These are phyloP conservation scores for Emmelina monodactyla DNA, from an alignment of 2,888 invertebrate genomes.

Conservation along the genomic window DNA sequence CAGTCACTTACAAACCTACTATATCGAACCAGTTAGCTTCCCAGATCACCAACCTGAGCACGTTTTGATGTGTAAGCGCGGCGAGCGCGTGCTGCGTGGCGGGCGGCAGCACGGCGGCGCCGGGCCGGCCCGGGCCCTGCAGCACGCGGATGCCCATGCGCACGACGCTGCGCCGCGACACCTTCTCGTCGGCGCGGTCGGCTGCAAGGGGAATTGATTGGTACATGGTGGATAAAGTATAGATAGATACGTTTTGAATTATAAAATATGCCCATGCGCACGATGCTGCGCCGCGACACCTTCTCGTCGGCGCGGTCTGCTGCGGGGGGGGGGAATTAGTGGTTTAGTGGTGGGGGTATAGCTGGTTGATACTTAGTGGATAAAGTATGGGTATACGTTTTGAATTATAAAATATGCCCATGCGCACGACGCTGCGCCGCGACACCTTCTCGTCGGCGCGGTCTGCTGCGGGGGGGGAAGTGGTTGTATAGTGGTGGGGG, in stretches of 20 bases:
- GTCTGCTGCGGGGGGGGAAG: too few species aligned
- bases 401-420: too few species aligned
- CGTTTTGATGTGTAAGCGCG: slow-evolving; percentile 39
- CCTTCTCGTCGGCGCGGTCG: slow-evolving; percentile 83
- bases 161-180: slow-evolving; percentile 80
- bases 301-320: slow-evolving; percentile 87
- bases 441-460: slow-evolving; percentile 83
- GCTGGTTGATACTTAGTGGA: too few species aligned
- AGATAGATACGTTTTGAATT: too few species aligned
- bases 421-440: slow-evolving; percentile 79
- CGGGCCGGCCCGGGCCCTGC: slow-evolving; percentile 66
- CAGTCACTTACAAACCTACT: too few species aligned
- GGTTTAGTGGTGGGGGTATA: too few species aligned
- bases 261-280: slow-evolving; percentile 90
- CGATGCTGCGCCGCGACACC: slow-evolving; percentile 78
- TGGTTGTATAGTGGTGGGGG: too few species aligned
- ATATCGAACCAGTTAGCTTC: too few species aligned
- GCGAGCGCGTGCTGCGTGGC: slow-evolving; percentile 38
- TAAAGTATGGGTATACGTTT: too few species aligned
- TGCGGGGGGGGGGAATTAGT: too few species aligned
- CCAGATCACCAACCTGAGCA: slow-evolving; percentile 33
- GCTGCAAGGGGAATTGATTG: slow-evolving; percentile 57
- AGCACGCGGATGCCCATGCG: slow-evolving; percentile 87
- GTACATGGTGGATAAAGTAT: too few species aligned
- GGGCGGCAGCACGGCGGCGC: slow-evolving; percentile 29